Evolutionary conservation across 2,113 vertebrate genomes (phyloP).

Genomic region (Percina caprodes): DNA sequence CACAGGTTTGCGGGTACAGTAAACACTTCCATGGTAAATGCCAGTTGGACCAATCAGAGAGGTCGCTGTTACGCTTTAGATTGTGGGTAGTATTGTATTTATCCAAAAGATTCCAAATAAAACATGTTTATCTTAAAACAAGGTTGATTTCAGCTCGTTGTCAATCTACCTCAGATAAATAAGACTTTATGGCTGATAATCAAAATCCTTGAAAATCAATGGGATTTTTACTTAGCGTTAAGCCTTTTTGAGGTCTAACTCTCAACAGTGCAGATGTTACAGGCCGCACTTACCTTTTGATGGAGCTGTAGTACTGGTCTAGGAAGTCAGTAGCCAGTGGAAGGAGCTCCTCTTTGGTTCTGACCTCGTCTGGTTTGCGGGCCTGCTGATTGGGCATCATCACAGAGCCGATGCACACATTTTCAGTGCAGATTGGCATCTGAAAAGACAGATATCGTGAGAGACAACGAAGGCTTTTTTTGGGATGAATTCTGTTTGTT

Average conservation of each 20-base stretch:
- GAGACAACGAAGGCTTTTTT: background rate
- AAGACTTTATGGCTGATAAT: too few species aligned
- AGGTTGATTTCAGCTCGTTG: too few species aligned
- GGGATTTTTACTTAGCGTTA: too few species aligned
- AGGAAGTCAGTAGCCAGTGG: constrained; percentile 95
- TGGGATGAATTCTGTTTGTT: background rate
- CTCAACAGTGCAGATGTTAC: background rate
- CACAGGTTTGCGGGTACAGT: too few species aligned
- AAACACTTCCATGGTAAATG: too few species aligned
- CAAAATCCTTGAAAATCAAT: too few species aligned
- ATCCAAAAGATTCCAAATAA: too few species aligned
- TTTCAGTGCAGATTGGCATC: constrained; percentile 88
- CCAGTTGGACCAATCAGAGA: too few species aligned
- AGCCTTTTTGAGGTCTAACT: background rate
- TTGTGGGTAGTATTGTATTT: too few species aligned
- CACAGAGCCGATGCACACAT: constrained; percentile 92
- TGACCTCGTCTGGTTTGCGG: constrained; percentile 88
- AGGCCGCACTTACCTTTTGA: constrained; percentile 89
- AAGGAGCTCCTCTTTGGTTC: constrained; percentile 89
- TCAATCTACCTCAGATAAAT: too few species aligned
- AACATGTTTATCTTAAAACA: too few species aligned
- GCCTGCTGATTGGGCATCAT: constrained; percentile 87
- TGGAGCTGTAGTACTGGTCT: constrained; percentile 97
- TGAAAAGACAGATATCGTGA: constrained; percentile 63
- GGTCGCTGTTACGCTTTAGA: too few species aligned